Evolutionary conservation across 1,140 invertebrate species (phyloP).

Genomic region (Gonioctena quinquepunctata): DNA sequence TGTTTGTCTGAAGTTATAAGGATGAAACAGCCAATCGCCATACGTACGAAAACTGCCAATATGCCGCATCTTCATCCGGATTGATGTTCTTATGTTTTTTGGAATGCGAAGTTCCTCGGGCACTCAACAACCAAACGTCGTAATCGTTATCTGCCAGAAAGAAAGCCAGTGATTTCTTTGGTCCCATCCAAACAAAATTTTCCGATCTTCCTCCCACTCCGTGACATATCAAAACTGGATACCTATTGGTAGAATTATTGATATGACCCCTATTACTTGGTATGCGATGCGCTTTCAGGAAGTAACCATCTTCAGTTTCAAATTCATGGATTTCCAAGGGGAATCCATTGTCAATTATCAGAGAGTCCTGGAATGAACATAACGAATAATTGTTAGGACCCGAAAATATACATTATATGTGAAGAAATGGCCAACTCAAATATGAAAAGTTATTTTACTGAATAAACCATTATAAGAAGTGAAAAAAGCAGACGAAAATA

Average conservation of each 20-base stretch:
- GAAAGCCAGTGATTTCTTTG: slow-evolving; percentile 61
- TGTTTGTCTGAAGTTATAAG: too few relatives aligned
- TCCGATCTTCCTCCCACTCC: slow-evolving; percentile 69
- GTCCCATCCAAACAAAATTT: slow-evolving; percentile 67
- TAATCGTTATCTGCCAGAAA: slow-evolving; percentile 64
- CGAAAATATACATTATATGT: too few relatives aligned
- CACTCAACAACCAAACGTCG: slow-evolving; percentile 76
- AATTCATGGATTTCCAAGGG: slow-evolving; percentile 43
- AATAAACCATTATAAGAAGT: too few relatives aligned
- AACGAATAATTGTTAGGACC: too few relatives aligned
- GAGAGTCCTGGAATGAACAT: not conserved
- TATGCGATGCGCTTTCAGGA: slow-evolving; percentile 58
- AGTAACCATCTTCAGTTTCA: slow-evolving; percentile 59
- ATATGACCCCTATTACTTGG: slow-evolving; percentile 32
- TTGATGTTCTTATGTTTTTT: slow-evolving; percentile 58
- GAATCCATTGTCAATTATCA: slow-evolving; percentile 29
- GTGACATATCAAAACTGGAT: slow-evolving; percentile 67
- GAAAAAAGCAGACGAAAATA: too few relatives aligned
- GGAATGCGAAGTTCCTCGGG: slow-evolving; percentile 70
- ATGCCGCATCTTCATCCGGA: slow-evolving; percentile 60
- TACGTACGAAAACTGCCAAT: slow-evolving; percentile 57
- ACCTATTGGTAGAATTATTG: slow-evolving; percentile 44
- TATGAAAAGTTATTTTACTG: too few relatives aligned
- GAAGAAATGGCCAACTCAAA: too few relatives aligned
- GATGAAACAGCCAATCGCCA: too few relatives aligned